Base-by-base conservation (phyloP, 2,797 vertebrate species). In the Enteromius radiatus region DNA sequence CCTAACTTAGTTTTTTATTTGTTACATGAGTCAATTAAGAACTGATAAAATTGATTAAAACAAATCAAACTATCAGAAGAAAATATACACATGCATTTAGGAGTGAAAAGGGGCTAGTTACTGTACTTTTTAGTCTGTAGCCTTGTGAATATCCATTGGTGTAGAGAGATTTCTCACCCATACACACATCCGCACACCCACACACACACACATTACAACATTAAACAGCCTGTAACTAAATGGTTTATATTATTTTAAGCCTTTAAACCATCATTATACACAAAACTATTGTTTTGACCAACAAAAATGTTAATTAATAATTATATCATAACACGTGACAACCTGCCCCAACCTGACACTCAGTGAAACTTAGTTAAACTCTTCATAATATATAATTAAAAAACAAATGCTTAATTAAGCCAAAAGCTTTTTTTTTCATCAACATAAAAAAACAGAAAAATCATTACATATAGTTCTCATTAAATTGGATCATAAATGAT, bases 1-100 rank as follows among this genome's bases (percentile, higher is more conserved):
- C 84, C 73, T 84, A 80, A 73, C 79, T 84, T 26, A 11, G 63
- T 43, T 75, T 74, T 56, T 56, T 7, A 56, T 36, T n/a, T 52
- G n/a, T 68, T 47, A 68, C 28, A 33, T 54, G 45, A 78, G 43
- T 17, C 63, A 67, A 52, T 49, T 54, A 67, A 38, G 45, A 49
- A 68, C 45, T 21, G 21, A 23, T 23, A 19, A 10, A 78, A 49
- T 52, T 4, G 6, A 68, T 47, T 67, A 14, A 54, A 54, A n/a
- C 19, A n/a, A 36, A 6, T 21, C 23, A 47, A 31, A 71, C 5
- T 11, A 31, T 28, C 23, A 31, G 17, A 47, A 33, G 19, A 73
- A n/a, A 33, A 33, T n/a, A n/a, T 9, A 10, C 23, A 31, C 59
- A 65, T 65, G 31, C 26, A 36, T 36, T 8, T 71, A 49, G 3